A percentile compares a stretch with the other conserved stretches of the same genome.
Evolutionary conservation across 92 coral and sea anemone species (phyloP).

Genomic region (Montipora capitata): DNA sequence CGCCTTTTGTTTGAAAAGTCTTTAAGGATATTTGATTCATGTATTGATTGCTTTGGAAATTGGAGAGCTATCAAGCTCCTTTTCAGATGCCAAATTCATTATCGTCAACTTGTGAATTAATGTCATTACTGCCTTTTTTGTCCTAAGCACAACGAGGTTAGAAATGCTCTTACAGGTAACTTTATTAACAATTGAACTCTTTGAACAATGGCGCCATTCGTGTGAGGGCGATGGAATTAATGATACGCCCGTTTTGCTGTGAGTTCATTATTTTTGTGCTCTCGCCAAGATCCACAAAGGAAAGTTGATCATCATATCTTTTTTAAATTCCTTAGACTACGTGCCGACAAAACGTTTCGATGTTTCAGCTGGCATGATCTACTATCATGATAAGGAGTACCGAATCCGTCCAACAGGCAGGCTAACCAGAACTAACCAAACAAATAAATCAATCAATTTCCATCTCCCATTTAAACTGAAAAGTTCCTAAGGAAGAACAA

Average conservation of each 20-base stretch:
- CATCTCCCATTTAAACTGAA: no score
- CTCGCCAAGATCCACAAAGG: not conserved
- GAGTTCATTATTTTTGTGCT: not conserved
- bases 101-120: not conserved
- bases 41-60: not conserved
- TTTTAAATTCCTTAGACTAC: no score
- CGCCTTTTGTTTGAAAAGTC: not conserved
- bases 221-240: not conserved
- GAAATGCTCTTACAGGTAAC: not conserved
- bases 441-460: no score
- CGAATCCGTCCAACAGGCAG: no score
- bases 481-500: no score
- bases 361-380: no score
- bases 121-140: not conserved
- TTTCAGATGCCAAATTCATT: not conserved
- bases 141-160: not conserved
- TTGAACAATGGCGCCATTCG: slow-evolving; percentile 12
- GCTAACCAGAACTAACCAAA: no score
- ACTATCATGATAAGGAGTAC: no score
- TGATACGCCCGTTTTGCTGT: not conserved
- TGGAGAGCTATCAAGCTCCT: not conserved
- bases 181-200: slow-evolving; percentile 8
- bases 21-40: not conserved
- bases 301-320: no score
- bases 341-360: no score